These are phyloP conservation scores for Malurus elegans DNA, from an alignment of 2,113 vertebrate genomes.

Conservation along the genomic window DNA sequence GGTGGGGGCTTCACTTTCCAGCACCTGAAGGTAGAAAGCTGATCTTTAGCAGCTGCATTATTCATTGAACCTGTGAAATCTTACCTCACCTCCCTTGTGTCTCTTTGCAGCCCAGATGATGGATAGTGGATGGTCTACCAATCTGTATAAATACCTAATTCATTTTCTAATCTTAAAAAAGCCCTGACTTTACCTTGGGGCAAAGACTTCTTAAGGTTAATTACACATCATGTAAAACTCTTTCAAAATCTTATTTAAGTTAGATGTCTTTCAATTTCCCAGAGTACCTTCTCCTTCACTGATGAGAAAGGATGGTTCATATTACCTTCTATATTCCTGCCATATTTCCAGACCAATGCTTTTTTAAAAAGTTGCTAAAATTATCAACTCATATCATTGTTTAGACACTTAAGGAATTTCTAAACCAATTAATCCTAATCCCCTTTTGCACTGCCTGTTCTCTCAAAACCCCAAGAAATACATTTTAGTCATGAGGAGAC, in stretches of 20 bases:
- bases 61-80: background rate
- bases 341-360: background rate
- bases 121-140: background rate
- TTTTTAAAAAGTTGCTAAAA: background rate
- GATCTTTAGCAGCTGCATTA: background rate
- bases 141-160: slow-evolving; percentile 27
- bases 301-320: background rate
- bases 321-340: background rate
- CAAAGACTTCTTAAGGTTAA: slow-evolving; percentile 65
- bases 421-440: background rate
- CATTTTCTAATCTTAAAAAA: slow-evolving; percentile 54
- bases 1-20: background rate
- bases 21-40: background rate
- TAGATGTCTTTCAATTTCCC: slow-evolving; percentile 30
- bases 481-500: background rate
- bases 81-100: background rate
- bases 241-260: slow-evolving; percentile 53
- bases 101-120: slow-evolving; percentile 5
- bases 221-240: slow-evolving; percentile 45
- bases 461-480: background rate
- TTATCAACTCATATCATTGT: background rate
- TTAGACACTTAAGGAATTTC: background rate
- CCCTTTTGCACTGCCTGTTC: background rate
- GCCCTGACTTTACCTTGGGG: slow-evolving; percentile 30
- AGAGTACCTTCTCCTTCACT: background rate